Conservation (phyloP, 2,888 invertebrate genomes). For the Zhuqinia jingwanae region DNA sequence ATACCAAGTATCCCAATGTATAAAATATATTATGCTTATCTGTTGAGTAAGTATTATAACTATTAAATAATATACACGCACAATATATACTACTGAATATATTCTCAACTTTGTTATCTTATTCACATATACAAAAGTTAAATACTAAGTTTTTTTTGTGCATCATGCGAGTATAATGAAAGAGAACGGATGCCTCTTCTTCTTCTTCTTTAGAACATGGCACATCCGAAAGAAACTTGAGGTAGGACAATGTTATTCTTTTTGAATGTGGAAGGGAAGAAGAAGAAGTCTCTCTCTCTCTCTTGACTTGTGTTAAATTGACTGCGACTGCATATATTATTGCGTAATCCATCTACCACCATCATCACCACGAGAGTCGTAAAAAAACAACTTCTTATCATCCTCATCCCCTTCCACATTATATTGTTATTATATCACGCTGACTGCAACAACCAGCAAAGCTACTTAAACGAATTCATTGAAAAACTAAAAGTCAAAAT, state of each 20-base stretch:
- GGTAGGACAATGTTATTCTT: conserved; percentile 41
- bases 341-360: conserved; percentile 18
- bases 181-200: conserved; percentile 5
- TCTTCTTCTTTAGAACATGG: background rate
- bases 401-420: background rate
- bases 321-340: background rate
- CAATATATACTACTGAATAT: no score
- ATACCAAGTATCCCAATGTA: no score
- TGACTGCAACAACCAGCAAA: background rate
- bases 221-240: conserved; percentile 55
- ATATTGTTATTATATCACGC: background rate
- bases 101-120: no score
- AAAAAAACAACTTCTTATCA: background rate
- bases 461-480: background rate
- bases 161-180: background rate
- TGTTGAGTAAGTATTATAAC: no score
- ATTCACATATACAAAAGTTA: no score
- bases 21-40: no score
- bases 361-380: background rate
- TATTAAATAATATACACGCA: no score
- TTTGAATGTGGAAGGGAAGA: background rate
- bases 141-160: background rate
- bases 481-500: no score
- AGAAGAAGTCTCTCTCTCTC: background rate
- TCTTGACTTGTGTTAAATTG: conserved; percentile 6